Conservation (phyloP, 1,140 invertebrate species). For the Drosophila tristis region DNA sequence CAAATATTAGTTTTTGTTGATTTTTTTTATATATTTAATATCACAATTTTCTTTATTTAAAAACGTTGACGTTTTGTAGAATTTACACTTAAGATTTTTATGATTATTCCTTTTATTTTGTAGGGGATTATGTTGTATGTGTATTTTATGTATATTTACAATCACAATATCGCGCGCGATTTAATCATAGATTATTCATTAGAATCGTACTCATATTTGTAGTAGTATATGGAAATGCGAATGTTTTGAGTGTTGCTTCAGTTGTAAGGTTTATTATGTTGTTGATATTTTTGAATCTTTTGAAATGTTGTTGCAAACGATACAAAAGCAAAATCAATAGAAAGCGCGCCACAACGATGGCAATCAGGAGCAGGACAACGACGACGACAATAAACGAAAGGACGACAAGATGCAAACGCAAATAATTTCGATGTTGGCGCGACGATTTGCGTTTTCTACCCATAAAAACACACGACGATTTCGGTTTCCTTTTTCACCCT, state of each 20-base stretch:
- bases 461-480: constrained; percentile 77
- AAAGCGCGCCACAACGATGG: constrained; percentile 76
- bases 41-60: constrained; percentile 77
- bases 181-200: constrained; percentile 45
- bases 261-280: constrained; percentile 15
- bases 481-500: no score
- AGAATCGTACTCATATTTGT: no score
- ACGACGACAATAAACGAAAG: constrained; percentile 71
- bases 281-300: constrained; percentile 68
- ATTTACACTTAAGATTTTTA: constrained; percentile 65
- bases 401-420: constrained; percentile 83
- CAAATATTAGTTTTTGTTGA: constrained; percentile 38
- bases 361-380: constrained; percentile 56
- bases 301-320: constrained; percentile 83
- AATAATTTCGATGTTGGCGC: constrained; percentile 84
- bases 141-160: constrained; percentile 65
- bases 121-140: constrained; percentile 29
- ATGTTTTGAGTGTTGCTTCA: constrained; percentile 57
- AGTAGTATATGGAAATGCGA: constrained; percentile 50
- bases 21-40: constrained; percentile 66
- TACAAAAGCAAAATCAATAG: constrained; percentile 82
- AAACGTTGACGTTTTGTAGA: constrained; percentile 74
- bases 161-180: constrained; percentile 67
- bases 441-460: constrained; percentile 83
- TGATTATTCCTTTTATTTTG: constrained; percentile 12